Evolutionary conservation across 2,888 invertebrate genomes (phyloP), one percentile per base, ranked within the genome.

Genomic region (Peribatodes rhomboidaria): DNA sequence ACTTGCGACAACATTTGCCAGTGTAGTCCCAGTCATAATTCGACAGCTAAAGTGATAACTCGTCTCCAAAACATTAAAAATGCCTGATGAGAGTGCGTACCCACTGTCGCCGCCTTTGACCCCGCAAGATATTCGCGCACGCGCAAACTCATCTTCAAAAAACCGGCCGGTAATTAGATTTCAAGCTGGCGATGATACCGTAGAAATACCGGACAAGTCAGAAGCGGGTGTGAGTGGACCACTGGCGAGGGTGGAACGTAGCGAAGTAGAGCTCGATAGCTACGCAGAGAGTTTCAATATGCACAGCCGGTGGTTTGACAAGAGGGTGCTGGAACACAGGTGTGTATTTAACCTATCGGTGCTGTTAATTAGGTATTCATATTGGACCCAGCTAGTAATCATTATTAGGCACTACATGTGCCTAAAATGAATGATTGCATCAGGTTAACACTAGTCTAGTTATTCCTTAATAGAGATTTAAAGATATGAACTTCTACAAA

Each of bases 41-140:
- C 62, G 74, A 71, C 69, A 72, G 71, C 69, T 61, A 66, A 71
- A 65, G 62, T 47, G 70, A 68, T 61, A 61, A 56, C 55, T 60
- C 57, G 55, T 72, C 65, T 66, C 55, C 13, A 6, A 46, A 46
- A 22, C 20, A 46, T 9, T 8, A 0, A 84, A 79, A 79, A 95
- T 95, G 95, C 95, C 95, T 46, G 94, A 95, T 74, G 95, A 95
- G 80, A 89, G 88, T 75, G 87, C 92, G 42, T 94, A 95, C 81
- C 95, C 95, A 22, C 82, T 94, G 65, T 83, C 89, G 56, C 93
- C 94, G 27, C 77, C 89, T 27, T 79, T 94, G 57, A 92, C 89
- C 50, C 90, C 94, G 42, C 87, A 93, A 84, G 91, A 94, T 41
- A 89, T 95, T 74, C 92, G 95, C 76, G 94, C 94, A 75, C 94